Evolutionary conservation across 2,888 invertebrate species (phyloP).

Genomic region (Caradrina clavipalpis): DNA sequence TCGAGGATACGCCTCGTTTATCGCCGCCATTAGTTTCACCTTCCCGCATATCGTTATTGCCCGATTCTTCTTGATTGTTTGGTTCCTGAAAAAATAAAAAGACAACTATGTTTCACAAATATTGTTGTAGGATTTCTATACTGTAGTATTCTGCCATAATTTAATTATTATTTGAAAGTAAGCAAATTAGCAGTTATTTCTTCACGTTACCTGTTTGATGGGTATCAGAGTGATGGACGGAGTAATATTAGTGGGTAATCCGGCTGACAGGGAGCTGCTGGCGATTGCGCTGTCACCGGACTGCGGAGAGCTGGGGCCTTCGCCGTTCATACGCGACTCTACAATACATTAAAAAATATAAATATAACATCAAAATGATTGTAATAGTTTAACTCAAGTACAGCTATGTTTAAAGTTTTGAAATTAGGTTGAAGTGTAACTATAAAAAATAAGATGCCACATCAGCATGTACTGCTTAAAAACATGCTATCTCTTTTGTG

Average conservation of each 20-base stretch:
- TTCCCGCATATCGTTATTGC: constrained; percentile 76
- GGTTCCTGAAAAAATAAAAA: constrained; percentile 76
- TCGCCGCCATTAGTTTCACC: constrained; percentile 83
- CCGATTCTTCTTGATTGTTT: constrained; percentile 77
- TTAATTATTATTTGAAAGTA: not conserved
- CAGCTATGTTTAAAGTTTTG: not conserved
- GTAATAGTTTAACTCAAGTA: too few species aligned
- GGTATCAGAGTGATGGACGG: constrained; percentile 97
- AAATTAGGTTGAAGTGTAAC: not conserved
- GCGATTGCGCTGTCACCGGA: constrained; percentile 95
- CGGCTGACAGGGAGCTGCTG: constrained; percentile 92
- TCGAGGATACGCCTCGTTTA: constrained; percentile 91
- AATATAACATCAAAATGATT: not conserved
- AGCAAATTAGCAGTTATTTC: not conserved
- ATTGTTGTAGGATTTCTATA: not conserved
- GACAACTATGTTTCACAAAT: not conserved
- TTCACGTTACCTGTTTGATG: constrained; percentile 93
- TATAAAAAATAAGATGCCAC: not conserved
- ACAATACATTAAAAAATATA: constrained; percentile 31
- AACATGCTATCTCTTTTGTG: not conserved
- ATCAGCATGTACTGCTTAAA: not conserved
- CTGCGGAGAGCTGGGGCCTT: constrained; percentile 95
- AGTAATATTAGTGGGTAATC: constrained; percentile 92
- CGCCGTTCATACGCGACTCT: constrained; percentile 92
- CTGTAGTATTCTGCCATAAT: too few species aligned